Base-by-base conservation (phyloP, 2,113 vertebrate genomes). In the Pristiophorus japonicus region DNA sequence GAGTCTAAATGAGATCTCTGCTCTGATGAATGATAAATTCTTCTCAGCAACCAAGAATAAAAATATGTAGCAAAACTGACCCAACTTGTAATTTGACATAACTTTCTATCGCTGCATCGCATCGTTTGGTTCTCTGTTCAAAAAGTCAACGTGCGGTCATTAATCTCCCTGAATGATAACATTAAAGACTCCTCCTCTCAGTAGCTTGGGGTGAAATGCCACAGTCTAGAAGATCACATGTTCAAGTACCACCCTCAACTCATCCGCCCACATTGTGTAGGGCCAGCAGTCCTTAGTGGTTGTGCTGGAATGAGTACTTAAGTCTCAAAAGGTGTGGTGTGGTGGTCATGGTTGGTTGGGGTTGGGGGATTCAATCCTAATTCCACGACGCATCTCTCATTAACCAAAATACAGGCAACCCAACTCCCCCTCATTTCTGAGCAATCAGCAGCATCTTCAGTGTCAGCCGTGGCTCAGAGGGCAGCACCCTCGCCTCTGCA, bases 11-110 rank as follows among this genome's bases (percentile, higher is more conserved):
- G 38, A 63, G 34, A 63, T 24, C 65, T 14, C 30, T 65, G 34
- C 91, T 66, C 42, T 51, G 24, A 18, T 67, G 5, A 94, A 24
- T 47, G 22, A 11, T 22, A 67, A 70, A 70, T 70, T 45, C 63
- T 94, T 7, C 42, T 34, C 14, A 8, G 65, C 24, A 45, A 73
- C 38, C 0, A 30, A 7, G 10, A 70, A 73, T 27, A 67, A 27
- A 62, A 73, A 70, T 47, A 94, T 94, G 93, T 70, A 12, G 66
- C 66, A 47, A 45, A 94, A 94, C 93, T 70, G 93, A 94, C 38
- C 65, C 8, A 34, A 94, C 93, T 70, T 6, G 93, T 94, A 94
- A 70, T 70, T 45, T 94, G 63, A 94, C 38, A 73, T 70, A 70
- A 94, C 38, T 94, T 27, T 94, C 42, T 66, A 42, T 66, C 30